Evolutionary conservation across 1,140 invertebrate species (phyloP).

Genomic region (Bombus soroeensis): DNA sequence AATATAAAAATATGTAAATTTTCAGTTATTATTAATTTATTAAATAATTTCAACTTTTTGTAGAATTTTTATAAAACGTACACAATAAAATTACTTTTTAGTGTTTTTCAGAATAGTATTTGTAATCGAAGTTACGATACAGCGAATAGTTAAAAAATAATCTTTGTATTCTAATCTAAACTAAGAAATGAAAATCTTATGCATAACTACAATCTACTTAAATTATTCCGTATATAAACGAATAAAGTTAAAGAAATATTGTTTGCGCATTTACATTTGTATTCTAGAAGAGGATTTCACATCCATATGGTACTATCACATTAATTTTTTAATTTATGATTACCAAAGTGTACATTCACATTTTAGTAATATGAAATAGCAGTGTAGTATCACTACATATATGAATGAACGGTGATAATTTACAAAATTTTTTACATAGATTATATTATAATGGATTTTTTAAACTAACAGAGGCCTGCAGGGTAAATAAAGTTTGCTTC

Average conservation of each 20-base stretch:
- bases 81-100: constrained; percentile 2
- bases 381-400: constrained; percentile 41
- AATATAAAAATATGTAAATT: constrained; percentile 1
- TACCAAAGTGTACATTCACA: constrained; percentile 67
- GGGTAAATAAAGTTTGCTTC: not conserved
- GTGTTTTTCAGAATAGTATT: constrained; percentile 31
- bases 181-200: constrained; percentile 39
- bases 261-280: constrained; percentile 40
- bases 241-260: constrained; percentile 18
- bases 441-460: constrained; percentile 24
- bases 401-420: constrained; percentile 64
- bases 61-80: constrained; percentile 33
- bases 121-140: constrained; percentile 31
- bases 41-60: constrained; percentile 30
- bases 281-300: constrained; percentile 44
- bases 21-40: constrained; percentile 28
- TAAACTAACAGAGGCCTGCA: constrained; percentile 39
- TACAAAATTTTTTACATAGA: constrained; percentile 73
- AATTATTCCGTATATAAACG: constrained; percentile 21
- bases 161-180: constrained; percentile 29
- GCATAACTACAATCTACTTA: constrained; percentile 11
- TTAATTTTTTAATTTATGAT: constrained; percentile 61
- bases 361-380: constrained; percentile 59
- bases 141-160: constrained; percentile 40
- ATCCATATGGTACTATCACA: constrained; percentile 46